Base-by-base conservation (phyloP, 2,797 vertebrate species). In the Poecilia picta region DNA sequence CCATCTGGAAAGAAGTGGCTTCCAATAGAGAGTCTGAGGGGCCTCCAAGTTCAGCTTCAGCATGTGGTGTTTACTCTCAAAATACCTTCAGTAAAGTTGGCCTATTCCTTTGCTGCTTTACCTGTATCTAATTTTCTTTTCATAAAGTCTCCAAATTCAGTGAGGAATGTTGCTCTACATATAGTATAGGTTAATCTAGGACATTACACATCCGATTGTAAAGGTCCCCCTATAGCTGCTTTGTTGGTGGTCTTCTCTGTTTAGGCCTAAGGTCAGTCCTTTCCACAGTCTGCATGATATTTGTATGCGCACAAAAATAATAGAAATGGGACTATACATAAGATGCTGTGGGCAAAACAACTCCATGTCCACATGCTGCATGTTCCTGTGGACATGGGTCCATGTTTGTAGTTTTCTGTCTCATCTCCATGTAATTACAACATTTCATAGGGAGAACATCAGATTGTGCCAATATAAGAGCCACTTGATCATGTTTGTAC, bases 401-500 rank as follows among this genome's bases (percentile, higher is more conserved):
- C 2, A n/a, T 55, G 72, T 66, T 46, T 57, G n/a, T 15, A 12
- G 23, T 75, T 75, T 74, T 57, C 64, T 23, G 66, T 73, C 41
- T 71, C 23, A 71, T 31, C 78, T n/a, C 47, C 36, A 75, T 74
- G 0, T 0, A 4, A 43, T 90, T 82, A 59, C 72, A 39, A 76
- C 80, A 87, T 68, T 51, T 80, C 43, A 53, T 43, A 59, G n/a
- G 43, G 7, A 23, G 18, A 8, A 15, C 53, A 80, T 80, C 73
- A 68, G 39, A 53, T 55, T 39, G 53, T 66, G 33, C 45, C 59
- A 46, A 55, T 31, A 15, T 47, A 15, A 77, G 25, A 85, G 8
- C 3, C 18, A 49, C 55, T 25, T 66, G 31, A 68, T 85, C 86
- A 89, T 81, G 81, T 88, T 80, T 53, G 18, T 51, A 81, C 87